Percentiles rank a stretch among this genome's conserved stretches.
These are phyloP conservation scores for Tanypteryx hageni DNA, from an alignment of 2,888 invertebrate species.

Conservation along the genomic window DNA sequence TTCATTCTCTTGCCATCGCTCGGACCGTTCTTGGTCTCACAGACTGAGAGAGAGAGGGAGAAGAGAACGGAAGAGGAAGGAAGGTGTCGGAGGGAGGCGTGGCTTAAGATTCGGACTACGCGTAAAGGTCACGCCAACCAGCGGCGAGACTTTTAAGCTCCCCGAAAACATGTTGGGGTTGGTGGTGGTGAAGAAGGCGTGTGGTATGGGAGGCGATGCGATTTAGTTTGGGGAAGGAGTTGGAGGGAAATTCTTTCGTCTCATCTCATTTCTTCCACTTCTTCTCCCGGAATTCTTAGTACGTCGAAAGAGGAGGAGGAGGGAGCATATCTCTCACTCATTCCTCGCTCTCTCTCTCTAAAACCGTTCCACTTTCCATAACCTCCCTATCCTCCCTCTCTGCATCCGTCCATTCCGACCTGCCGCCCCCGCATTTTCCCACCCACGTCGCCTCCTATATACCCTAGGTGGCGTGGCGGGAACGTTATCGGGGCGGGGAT, in stretches of 20 bases:
- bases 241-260: too few relatives aligned
- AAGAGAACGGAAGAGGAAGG: too few relatives aligned
- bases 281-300: too few relatives aligned
- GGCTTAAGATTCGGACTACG: constrained; percentile 12
- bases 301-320: too few relatives aligned
- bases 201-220: too few relatives aligned
- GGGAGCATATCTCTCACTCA: too few relatives aligned
- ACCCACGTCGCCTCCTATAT: background rate
- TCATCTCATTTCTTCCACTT: too few relatives aligned
- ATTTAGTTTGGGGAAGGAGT: too few relatives aligned
- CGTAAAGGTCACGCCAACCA: constrained; percentile 37
- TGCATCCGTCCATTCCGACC: background rate
- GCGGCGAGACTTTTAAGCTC: constrained; percentile 2
- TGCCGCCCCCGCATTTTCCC: background rate
- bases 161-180: background rate
- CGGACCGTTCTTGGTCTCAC: too few relatives aligned
- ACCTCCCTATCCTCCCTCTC: background rate
- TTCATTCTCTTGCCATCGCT: background rate
- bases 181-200: background rate
- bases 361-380: background rate
- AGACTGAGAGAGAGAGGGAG: background rate
- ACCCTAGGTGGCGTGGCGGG: background rate
- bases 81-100: background rate
- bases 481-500: background rate
- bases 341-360: background rate